Conservation (phyloP, 2,113 vertebrate genomes). For the Neotragus moschatus region DNA sequence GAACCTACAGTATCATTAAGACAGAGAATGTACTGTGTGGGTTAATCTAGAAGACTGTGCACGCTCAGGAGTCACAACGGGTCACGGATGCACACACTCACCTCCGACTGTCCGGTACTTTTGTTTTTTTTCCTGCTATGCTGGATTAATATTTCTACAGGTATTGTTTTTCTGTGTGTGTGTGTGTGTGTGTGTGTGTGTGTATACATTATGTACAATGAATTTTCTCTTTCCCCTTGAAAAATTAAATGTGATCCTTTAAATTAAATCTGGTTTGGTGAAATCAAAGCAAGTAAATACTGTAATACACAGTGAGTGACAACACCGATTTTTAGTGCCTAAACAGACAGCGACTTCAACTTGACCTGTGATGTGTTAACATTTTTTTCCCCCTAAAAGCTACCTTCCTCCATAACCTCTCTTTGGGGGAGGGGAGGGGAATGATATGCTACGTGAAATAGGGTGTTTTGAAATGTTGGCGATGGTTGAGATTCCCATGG, state of each 20-base stretch:
- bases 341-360: constrained; percentile 81
- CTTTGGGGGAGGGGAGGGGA: constrained; percentile 43
- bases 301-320: constrained; percentile 84
- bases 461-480: constrained; percentile 71
- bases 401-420: constrained; percentile 80
- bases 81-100: constrained; percentile 87
- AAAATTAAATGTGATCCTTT: constrained; percentile 82
- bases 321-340: constrained; percentile 81
- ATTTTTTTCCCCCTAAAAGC: constrained; percentile 77
- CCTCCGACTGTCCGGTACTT: constrained; percentile 84
- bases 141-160: constrained; percentile 91
- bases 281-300: constrained; percentile 84
- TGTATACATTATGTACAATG: constrained; percentile 92
- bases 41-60: constrained; percentile 87
- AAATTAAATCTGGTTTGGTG: constrained; percentile 82
- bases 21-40: constrained; percentile 84
- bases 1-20: constrained; percentile 84
- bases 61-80: constrained; percentile 85
- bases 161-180: constrained; percentile 80
- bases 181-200: constrained; percentile 71
- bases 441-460: constrained; percentile 68
- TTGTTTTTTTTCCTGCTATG: constrained; percentile 82
- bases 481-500: constrained; percentile 63
- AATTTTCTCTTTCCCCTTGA: constrained; percentile 82
- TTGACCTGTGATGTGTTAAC: constrained; percentile 80